These are phyloP conservation scores for Saxidomus purpurata DNA, from an alignment of 1,140 invertebrate genomes.

Conservation along the genomic window DNA sequence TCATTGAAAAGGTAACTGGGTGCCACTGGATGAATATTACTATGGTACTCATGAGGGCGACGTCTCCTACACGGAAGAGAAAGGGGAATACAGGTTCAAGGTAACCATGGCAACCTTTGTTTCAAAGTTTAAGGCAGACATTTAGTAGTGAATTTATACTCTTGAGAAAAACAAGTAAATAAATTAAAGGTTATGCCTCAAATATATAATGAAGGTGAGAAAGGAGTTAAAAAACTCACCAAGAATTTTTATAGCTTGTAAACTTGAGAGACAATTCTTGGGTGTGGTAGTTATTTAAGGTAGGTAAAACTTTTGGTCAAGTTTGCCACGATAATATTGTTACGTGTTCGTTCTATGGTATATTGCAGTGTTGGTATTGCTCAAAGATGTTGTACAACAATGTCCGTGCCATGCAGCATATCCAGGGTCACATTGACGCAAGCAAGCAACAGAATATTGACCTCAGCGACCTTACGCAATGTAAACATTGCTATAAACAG, in stretches of 20 bases:
- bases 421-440: slow-evolving; percentile 85
- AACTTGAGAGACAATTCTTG: no score
- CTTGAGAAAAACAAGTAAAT: no score
- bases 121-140: no score
- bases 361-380: slow-evolving; percentile 85
- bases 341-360: no score
- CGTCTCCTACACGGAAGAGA: slow-evolving; percentile 80
- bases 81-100: slow-evolving; percentile 85
- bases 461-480: slow-evolving; percentile 86
- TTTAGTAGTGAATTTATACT: no score
- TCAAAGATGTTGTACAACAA: slow-evolving; percentile 86
- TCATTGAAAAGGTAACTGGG: slow-evolving; percentile 77
- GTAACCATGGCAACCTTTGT: slow-evolving; percentile 68
- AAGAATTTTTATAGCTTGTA: no score
- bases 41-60: slow-evolving; percentile 85
- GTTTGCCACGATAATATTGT: no score
- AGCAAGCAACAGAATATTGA: slow-evolving; percentile 86
- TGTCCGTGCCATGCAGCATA: slow-evolving; percentile 85
- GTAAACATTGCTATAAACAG: slow-evolving; percentile 86
- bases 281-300: no score
- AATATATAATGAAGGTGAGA: neutral
- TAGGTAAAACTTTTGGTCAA: no score
- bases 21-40: slow-evolving; percentile 86
- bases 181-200: no score
- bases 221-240: neutral